Conservation (phyloP, 2,797 vertebrate species). For the Tamandua tetradactyla region DNA sequence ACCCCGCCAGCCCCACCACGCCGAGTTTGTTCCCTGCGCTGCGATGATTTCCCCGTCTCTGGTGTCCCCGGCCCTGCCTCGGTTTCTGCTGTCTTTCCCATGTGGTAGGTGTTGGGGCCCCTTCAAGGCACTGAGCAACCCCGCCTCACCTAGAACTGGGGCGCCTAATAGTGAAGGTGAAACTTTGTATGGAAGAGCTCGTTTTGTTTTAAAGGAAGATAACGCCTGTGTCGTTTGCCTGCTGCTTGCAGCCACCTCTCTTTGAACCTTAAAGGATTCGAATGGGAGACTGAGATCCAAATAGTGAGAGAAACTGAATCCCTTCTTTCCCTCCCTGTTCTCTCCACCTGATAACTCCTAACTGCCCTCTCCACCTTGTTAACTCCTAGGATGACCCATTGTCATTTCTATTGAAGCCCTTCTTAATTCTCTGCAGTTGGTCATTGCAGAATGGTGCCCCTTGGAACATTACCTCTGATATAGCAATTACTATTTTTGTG, state of each 20-base stretch:
- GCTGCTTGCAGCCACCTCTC: background rate
- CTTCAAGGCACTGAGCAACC: background rate
- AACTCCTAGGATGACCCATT: background rate
- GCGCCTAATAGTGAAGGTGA: background rate
- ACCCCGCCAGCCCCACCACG: background rate
- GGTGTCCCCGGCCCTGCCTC: background rate
- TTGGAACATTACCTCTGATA: background rate
- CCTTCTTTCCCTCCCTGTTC: background rate
- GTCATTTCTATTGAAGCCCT: background rate
- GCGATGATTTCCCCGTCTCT: slow-evolving; percentile 3
- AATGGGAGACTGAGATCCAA: background rate
- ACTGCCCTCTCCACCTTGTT: background rate
- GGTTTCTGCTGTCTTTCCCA: background rate
- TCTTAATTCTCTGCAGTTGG: background rate
- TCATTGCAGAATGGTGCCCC: background rate
- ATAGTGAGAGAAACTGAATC: background rate
- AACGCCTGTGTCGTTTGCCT: too few relatives aligned
- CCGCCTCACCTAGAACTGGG: background rate
- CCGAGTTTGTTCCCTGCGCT: background rate
- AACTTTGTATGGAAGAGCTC: background rate
- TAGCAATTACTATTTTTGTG: background rate
- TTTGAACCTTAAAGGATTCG: background rate
- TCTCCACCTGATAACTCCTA: background rate
- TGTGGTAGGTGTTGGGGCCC: slow-evolving; percentile 60
- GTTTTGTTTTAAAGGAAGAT: background rate